These are phyloP conservation scores for Gibbula magus DNA, from an alignment of 2,888 invertebrate genomes.

Conservation along the genomic window DNA sequence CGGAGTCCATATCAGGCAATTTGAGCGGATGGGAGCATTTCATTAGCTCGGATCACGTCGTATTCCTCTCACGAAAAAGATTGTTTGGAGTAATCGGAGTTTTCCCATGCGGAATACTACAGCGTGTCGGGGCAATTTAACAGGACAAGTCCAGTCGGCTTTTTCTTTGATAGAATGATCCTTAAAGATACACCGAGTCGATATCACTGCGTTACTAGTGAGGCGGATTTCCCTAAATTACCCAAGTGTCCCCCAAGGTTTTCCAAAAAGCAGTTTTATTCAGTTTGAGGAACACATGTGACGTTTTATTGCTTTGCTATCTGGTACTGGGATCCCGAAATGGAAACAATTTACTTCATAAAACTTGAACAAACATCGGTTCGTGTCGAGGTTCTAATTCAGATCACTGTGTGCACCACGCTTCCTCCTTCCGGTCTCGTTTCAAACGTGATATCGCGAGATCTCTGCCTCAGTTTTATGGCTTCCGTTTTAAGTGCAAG, in stretches of 20 bases:
- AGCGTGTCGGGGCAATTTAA: slow-evolving; percentile 16
- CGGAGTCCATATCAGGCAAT: slow-evolving; percentile 13
- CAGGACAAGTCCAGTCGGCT: not conserved
- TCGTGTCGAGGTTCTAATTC: not conserved
- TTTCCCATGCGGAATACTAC: slow-evolving; percentile 16
- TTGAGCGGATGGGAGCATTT: slow-evolving; percentile 19
- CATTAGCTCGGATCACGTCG: slow-evolving; percentile 13
- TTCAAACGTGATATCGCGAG: not conserved
- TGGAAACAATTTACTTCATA: slow-evolving; percentile 18
- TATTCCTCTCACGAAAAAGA: slow-evolving; percentile 28
- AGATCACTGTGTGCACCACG: not conserved
- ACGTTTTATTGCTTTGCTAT: not conserved
- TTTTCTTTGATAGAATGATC: slow-evolving; percentile 10
- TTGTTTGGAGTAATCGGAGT: slow-evolving; percentile 23
- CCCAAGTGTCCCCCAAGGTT: slow-evolving; percentile 15
- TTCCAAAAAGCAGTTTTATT: not conserved
- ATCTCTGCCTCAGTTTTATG: not conserved
- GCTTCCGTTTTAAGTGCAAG: not conserved
- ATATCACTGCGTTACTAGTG: slow-evolving; percentile 2
- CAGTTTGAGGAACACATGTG: not conserved
- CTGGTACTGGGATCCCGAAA: not conserved
- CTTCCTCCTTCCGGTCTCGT: not conserved
- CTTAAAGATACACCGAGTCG: slow-evolving; percentile 12
- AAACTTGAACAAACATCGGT: slow-evolving; percentile 9
- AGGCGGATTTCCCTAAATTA: slow-evolving; percentile 16